Conservation (phyloP, 2,113 vertebrate genomes). For the Hydrochoerus hydrochaeris region DNA sequence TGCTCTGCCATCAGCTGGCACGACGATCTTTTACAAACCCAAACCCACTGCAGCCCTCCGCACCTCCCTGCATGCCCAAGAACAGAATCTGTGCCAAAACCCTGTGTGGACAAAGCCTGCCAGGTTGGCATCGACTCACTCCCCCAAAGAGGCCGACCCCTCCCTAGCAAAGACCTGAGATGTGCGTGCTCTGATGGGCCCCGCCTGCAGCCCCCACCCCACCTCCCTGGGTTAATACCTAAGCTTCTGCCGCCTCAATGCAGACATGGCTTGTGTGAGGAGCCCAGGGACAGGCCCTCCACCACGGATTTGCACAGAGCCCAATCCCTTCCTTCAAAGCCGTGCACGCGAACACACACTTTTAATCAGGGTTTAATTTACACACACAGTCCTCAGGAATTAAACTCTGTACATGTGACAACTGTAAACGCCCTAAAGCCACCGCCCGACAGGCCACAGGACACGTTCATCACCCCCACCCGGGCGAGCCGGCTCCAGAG, state of each 20-base stretch:
- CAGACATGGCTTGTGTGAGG: background rate
- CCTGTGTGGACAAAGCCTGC: background rate
- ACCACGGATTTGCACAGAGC: background rate
- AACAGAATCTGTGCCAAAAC: background rate
- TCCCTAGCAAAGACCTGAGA: background rate
- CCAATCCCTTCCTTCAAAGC: background rate
- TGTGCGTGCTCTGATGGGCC: no score
- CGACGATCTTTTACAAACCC: background rate
- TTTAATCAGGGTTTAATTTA: background rate
- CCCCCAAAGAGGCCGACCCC: background rate
- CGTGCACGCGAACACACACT: background rate
- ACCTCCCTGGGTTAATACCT: background rate
- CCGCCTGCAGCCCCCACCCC: background rate
- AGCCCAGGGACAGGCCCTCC: background rate
- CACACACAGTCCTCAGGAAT: background rate
- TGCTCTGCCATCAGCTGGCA: background rate
- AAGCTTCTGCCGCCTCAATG: background rate
- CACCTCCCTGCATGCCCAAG: no score
- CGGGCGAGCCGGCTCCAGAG: no score
- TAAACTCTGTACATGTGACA: background rate
- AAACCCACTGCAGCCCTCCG: background rate
- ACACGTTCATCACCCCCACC: background rate
- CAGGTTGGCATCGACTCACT: rapidly evolving
- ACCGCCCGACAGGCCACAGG: background rate
- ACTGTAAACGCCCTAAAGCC: background rate